These are phyloP conservation scores for Trogon surrucura DNA, from an alignment of 2,113 vertebrate species.

Conservation along the genomic window DNA sequence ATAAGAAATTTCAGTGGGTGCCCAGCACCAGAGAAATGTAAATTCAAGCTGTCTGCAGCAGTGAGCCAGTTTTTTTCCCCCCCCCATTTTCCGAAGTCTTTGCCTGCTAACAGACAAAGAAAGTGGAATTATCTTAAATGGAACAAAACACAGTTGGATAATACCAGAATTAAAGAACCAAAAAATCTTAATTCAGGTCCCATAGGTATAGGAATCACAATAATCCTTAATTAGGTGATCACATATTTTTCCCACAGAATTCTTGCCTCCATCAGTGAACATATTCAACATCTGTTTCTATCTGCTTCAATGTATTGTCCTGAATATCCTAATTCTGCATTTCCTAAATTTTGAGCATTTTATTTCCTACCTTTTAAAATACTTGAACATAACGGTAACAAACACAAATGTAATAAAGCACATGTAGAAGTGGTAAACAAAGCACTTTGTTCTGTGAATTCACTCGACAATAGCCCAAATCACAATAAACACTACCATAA, in stretches of 20 bases:
- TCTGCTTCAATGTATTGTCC: constrained; percentile 1
- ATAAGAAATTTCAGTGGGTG: not conserved
- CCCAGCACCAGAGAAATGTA: not conserved
- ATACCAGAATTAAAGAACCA: not conserved
- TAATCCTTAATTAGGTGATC: constrained; percentile 22
- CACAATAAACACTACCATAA: constrained; percentile 17
- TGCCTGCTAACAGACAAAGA: not conserved
- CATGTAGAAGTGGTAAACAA: not conserved
- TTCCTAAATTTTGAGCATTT: constrained; percentile 20
- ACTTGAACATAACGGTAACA: not conserved
- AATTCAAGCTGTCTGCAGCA: not conserved
- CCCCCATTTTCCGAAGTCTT: not conserved
- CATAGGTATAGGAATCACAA: not conserved
- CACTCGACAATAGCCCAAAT: not conserved
- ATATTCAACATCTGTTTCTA: not conserved
- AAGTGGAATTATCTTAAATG: not conserved
- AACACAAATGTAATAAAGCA: not conserved
- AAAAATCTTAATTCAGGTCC: not conserved
- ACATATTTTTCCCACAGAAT: not conserved
- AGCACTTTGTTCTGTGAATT: not conserved
- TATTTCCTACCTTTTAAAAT: constrained; percentile 13
- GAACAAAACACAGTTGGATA: not conserved
- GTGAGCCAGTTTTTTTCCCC: not conserved
- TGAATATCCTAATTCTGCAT: not conserved
- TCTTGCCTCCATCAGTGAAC: not conserved